Conservation (phyloP, 2,113 vertebrate genomes). For the Coryphaenoides rupestris region DNA sequence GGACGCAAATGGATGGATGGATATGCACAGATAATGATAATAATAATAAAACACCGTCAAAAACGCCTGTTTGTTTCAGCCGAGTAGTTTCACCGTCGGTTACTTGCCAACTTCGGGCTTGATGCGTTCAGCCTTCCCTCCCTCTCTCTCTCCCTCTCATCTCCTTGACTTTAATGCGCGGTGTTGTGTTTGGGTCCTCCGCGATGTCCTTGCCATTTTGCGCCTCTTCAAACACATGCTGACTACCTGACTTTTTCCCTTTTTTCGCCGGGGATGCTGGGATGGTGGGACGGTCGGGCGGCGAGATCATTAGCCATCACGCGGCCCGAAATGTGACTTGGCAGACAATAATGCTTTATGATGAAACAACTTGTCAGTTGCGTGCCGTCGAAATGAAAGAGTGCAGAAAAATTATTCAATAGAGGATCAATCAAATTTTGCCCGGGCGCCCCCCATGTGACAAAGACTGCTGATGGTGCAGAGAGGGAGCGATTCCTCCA, state of each 20-base stretch:
- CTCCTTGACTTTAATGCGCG: constrained; percentile 66
- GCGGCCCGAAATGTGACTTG: constrained; percentile 74
- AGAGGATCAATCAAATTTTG: constrained; percentile 81
- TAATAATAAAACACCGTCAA: constrained; percentile 20
- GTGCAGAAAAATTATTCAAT: constrained; percentile 81
- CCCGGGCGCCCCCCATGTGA: constrained; percentile 65
- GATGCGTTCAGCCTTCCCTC: constrained; percentile 37
- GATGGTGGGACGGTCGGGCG: too few species aligned
- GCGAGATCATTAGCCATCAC: constrained; percentile 80
- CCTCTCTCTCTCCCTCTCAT: constrained; percentile 56
- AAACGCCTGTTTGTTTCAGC: constrained; percentile 11
- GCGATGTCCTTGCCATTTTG: constrained; percentile 69
- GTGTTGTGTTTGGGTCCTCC: constrained; percentile 66
- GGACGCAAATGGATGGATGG: too few species aligned
- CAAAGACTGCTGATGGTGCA: constrained; percentile 82
- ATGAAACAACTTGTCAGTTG: constrained; percentile 81
- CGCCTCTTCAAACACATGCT: constrained; percentile 77
- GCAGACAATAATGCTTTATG: constrained; percentile 79
- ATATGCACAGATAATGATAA: constrained; percentile 36
- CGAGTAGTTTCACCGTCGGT: constrained; percentile 36
- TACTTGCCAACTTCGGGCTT: constrained; percentile 31
- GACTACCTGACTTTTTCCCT: constrained; percentile 80
- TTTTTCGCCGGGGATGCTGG: constrained; percentile 46
- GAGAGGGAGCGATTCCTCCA: constrained; percentile 82
- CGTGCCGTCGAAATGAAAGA: constrained; percentile 76